These are phyloP conservation scores for Cyprinus carpio DNA, from an alignment of 2,113 vertebrate genomes.

Conservation along the genomic window DNA sequence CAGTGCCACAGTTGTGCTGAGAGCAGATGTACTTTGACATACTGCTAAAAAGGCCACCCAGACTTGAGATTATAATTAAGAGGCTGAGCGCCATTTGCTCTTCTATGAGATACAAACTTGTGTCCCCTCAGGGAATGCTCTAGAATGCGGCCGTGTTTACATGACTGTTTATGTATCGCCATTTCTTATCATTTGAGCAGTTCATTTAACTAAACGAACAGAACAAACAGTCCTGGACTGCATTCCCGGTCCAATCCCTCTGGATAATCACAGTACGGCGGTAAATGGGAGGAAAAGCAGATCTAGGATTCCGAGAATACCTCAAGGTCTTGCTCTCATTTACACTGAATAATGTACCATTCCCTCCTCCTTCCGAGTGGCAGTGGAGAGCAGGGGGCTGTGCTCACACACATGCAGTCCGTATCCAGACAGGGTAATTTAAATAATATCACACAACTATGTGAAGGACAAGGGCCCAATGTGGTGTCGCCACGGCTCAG, in stretches of 20 bases:
- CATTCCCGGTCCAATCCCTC: conserved; percentile 44
- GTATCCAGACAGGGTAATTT: neutral
- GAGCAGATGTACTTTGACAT: neutral
- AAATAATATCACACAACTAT: conserved; percentile 12
- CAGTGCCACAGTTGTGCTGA: neutral
- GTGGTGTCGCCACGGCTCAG: neutral
- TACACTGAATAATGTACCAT: conserved; percentile 65
- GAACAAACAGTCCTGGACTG: conserved; percentile 49
- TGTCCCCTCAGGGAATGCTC: conserved; percentile 5
- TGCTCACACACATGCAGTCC: conserved; percentile 27
- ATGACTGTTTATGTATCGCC: conserved; percentile 6
- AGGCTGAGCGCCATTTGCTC: neutral
- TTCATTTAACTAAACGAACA: conserved; percentile 57
- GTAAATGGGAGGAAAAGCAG: conserved; percentile 62
- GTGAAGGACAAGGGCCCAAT: conserved; percentile 34
- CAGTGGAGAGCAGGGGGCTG: neutral
- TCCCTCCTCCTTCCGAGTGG: conserved; percentile 55
- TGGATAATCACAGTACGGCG: conserved; percentile 48
- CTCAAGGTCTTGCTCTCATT: conserved; percentile 76
- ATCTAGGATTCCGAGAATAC: conserved; percentile 71
- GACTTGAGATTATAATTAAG: conserved; percentile 14
- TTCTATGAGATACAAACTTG: neutral
- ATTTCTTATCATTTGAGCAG: conserved; percentile 47
- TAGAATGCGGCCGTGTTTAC: neutral
- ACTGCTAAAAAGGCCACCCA: conserved; percentile 16